phyloP scores from a whole-genome alignment of 2,797 vertebrate species.

The Emys orbicularis region DNA sequence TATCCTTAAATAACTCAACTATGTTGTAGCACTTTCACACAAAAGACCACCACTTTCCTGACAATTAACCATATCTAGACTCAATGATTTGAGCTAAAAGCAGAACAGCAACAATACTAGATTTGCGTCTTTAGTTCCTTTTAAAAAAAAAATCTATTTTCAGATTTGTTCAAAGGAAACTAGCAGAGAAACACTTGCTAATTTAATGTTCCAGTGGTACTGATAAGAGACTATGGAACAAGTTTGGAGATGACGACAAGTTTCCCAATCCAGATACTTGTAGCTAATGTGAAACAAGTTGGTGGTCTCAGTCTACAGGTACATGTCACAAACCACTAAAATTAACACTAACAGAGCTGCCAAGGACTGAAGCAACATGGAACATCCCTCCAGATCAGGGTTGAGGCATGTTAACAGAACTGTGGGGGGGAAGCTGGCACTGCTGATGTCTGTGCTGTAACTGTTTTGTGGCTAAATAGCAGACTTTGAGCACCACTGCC shows the following conservation, averaged over 20 bases:
- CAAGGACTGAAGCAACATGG: neutral
- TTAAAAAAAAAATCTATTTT: neutral
- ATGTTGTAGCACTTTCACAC: fast-evolving
- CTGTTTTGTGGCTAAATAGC: fast-evolving
- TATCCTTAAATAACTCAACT: neutral
- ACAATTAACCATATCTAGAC: neutral
- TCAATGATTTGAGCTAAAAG: fast-evolving
- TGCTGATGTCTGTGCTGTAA: neutral
- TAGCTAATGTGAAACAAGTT: neutral
- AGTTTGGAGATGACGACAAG: neutral
- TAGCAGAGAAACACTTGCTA: neutral
- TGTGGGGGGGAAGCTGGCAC: neutral
- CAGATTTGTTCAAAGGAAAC: neutral
- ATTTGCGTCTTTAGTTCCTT: fast-evolving
- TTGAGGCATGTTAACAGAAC: fast-evolving
- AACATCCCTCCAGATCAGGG: fast-evolving
- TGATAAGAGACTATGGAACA: fast-evolving
- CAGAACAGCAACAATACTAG: fast-evolving
- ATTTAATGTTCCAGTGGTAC: neutral
- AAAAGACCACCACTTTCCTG: neutral
- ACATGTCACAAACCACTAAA: fast-evolving
- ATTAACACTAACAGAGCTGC: neutral
- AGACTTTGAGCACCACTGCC: fast-evolving
- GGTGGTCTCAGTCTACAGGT: neutral
- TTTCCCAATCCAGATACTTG: neutral